These are phyloP conservation scores for Lordiphosa clarofinis DNA, from an alignment of 1,140 invertebrate genomes.

Conservation along the genomic window DNA sequence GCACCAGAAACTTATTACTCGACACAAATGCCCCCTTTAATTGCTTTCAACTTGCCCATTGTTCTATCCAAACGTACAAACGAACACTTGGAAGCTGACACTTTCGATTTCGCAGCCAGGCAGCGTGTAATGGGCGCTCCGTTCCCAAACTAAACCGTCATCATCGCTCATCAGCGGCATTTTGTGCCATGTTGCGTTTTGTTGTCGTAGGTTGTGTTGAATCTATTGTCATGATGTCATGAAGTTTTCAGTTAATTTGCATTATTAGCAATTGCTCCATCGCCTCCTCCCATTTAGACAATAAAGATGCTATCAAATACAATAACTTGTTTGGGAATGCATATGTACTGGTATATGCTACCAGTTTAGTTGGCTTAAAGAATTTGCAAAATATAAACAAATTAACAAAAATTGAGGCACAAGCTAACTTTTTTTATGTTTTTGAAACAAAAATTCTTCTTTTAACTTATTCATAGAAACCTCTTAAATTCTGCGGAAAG, in stretches of 20 bases:
- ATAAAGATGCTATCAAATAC: conserved; percentile 10
- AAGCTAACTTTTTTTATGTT: too few relatives aligned
- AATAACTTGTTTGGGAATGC: conserved; percentile 2
- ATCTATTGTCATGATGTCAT: conserved; percentile 61
- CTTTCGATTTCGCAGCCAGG: conserved; percentile 53
- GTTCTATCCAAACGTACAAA: conserved; percentile 37
- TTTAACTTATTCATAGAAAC: too few relatives aligned
- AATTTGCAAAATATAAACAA: too few relatives aligned
- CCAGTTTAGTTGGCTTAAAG: too few relatives aligned
- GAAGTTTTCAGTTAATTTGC: conserved; percentile 62
- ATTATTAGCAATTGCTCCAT: conserved; percentile 53
- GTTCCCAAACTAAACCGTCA: conserved; percentile 17
- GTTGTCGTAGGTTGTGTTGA: conserved; percentile 60
- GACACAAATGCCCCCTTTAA: conserved; percentile 46
- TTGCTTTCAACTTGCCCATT: conserved; percentile 49
- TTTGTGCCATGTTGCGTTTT: conserved; percentile 14
- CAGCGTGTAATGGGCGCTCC: conserved; percentile 21
- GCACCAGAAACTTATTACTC: conserved; percentile 14
- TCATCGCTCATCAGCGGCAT: conserved; percentile 5
- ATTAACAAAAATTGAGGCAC: too few relatives aligned
- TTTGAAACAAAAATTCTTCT: too few relatives aligned
- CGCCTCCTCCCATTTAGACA: conserved; percentile 13
- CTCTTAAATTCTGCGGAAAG: too few relatives aligned
- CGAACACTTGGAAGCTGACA: conserved; percentile 35
- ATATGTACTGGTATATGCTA: not conserved